phyloP scores from a whole-genome alignment of 2,888 invertebrate genomes.

The Nysson spinosus region DNA sequence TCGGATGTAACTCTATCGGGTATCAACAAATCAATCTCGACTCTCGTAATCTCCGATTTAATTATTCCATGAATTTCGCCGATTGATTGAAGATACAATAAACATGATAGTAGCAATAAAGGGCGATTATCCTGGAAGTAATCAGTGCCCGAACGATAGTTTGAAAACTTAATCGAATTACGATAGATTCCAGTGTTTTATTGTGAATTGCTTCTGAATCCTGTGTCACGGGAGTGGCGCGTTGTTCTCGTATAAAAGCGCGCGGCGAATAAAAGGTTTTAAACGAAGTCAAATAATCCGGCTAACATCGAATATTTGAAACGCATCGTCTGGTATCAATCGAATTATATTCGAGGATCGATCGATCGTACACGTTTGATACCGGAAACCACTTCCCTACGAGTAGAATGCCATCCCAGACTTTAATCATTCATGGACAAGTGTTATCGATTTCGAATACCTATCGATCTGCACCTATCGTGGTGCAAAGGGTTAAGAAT shows the following conservation, averaged over 20 bases:
- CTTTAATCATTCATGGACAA: background rate
- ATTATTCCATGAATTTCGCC: too few species aligned
- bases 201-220: background rate
- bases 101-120: constrained; percentile 6
- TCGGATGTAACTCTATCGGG: too few species aligned
- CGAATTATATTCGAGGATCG: constrained; percentile 22
- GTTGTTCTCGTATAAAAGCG: constrained; percentile 2
- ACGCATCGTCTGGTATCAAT: constrained; percentile 25
- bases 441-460: background rate
- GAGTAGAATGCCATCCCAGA: too few species aligned
- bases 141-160: constrained; percentile 17
- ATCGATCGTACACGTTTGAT: background rate
- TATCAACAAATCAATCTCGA: too few species aligned
- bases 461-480: background rate
- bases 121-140: constrained; percentile 18
- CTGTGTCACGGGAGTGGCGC: background rate
- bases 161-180: constrained; percentile 22
- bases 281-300: constrained; percentile 33
- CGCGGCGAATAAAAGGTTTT: constrained; percentile 8
- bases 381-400: too few species aligned
- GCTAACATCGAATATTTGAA: constrained; percentile 25
- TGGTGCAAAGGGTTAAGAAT: background rate
- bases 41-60: too few species aligned
- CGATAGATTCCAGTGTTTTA: constrained; percentile 1
- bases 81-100: constrained; percentile 1